Conservation (phyloP, 2,113 vertebrate species). For the Coturnix japonica region DNA sequence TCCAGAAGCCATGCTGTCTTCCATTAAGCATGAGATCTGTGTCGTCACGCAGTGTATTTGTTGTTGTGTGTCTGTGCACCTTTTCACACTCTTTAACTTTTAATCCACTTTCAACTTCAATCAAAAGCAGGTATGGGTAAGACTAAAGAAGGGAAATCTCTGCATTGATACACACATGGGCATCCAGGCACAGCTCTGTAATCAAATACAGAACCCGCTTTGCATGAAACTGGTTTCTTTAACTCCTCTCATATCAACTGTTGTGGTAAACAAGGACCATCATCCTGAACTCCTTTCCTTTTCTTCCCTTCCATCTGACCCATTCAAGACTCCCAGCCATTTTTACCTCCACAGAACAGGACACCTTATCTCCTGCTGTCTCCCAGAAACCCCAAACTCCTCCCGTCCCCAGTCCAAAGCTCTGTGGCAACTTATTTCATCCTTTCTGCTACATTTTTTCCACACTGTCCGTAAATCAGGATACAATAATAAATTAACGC, state of each 20-base stretch:
- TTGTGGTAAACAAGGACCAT: not conserved
- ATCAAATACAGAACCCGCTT: not conserved
- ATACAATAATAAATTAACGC: not conserved
- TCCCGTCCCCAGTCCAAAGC: not conserved
- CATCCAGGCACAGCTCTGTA: not conserved
- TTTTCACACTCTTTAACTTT: not conserved
- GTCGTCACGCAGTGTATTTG: not conserved
- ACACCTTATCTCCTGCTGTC: not conserved
- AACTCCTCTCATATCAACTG: accelerated
- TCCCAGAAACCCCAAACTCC: not conserved
- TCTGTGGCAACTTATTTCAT: not conserved
- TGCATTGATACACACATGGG: accelerated
- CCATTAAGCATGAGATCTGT: not conserved
- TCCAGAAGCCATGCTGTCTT: not conserved
- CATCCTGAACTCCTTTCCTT: not conserved
- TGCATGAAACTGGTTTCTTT: not conserved
- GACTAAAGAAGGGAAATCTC: not conserved
- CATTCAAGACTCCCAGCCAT: not conserved
- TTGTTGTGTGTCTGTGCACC: accelerated
- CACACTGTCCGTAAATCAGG: not conserved
- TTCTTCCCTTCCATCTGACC: not conserved
- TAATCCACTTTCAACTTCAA: not conserved
- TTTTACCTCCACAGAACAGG: not conserved
- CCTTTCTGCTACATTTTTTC: not conserved
- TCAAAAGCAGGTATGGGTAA: not conserved